Evolutionary conservation across 2,888 invertebrate species (phyloP).

Genomic region (Drosophila basisetae): DNA sequence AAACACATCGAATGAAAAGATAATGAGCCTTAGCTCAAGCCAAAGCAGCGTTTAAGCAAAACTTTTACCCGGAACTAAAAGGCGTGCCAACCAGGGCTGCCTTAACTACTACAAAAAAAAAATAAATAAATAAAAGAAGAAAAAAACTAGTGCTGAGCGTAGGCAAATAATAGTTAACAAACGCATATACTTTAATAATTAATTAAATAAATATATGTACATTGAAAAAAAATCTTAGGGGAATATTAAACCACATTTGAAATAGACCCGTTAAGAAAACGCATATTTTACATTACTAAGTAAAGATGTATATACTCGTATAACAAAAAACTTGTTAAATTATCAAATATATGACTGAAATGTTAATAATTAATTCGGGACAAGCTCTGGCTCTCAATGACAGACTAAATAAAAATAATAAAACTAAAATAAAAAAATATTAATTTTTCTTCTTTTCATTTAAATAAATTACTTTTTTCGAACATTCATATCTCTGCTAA

Average conservation of each 20-base stretch:
- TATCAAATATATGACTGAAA: not conserved
- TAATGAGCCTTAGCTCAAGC: slow-evolving; percentile 69
- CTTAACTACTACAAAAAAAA: not conserved
- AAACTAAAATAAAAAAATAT: not conserved
- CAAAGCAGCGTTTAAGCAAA: slow-evolving; percentile 65
- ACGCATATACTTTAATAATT: not conserved
- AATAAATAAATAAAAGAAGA: not conserved
- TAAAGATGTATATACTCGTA: too few species aligned
- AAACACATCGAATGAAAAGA: slow-evolving; percentile 55
- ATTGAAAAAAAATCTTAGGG: rapidly evolving
- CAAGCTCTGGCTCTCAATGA: not conserved
- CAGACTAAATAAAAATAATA: not conserved
- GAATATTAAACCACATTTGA: not conserved
- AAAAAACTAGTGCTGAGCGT: not conserved
- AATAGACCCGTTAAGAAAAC: rapidly evolving
- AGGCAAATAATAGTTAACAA: not conserved
- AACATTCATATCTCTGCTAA: too few species aligned
- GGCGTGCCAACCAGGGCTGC: slow-evolving; percentile 51
- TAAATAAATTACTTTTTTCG: too few species aligned
- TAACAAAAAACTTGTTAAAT: not conserved
- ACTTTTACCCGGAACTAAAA: slow-evolving; percentile 64
- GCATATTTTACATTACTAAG: not conserved
- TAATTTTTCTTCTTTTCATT: not conserved
- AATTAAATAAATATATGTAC: not conserved
- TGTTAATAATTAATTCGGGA: not conserved